Evolutionary conservation across 2,797 vertebrate genomes (phyloP).

Genomic region (Pantherophis vulpinus): DNA sequence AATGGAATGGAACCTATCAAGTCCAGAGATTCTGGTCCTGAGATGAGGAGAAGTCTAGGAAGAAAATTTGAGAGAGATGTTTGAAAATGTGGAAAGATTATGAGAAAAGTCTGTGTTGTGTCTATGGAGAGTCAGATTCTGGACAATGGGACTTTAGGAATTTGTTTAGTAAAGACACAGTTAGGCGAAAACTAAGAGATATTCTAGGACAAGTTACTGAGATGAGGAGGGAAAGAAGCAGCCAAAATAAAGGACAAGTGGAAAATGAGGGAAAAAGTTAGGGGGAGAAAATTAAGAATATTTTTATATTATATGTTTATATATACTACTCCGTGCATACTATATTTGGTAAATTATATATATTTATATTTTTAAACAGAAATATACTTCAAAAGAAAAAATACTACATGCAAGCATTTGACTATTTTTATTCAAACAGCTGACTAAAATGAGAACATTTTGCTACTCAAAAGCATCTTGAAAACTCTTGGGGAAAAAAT

Average conservation of each 20-base stretch:
- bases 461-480: constrained; percentile 20
- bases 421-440: neutral
- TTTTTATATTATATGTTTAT: neutral
- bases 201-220: neutral
- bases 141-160: neutral
- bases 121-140: neutral
- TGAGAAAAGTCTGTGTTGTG: neutral
- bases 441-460: constrained; percentile 4
- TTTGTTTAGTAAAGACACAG: neutral
- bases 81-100: neutral
- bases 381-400: neutral
- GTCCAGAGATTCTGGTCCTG: neutral
- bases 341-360: neutral
- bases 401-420: neutral
- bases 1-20: neutral
- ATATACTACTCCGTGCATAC: neutral
- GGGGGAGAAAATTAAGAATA: neutral
- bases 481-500: neutral
- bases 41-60: neutral
- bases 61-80: neutral
- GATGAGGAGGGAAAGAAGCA: neutral
- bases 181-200: neutral
- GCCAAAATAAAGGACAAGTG: neutral
- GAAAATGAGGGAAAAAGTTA: neutral
- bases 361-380: neutral